Evolutionary conservation across 2,113 vertebrate genomes (phyloP), one percentile per base, ranked within the genome.

Genomic region (Paedocypris sp.): DNA sequence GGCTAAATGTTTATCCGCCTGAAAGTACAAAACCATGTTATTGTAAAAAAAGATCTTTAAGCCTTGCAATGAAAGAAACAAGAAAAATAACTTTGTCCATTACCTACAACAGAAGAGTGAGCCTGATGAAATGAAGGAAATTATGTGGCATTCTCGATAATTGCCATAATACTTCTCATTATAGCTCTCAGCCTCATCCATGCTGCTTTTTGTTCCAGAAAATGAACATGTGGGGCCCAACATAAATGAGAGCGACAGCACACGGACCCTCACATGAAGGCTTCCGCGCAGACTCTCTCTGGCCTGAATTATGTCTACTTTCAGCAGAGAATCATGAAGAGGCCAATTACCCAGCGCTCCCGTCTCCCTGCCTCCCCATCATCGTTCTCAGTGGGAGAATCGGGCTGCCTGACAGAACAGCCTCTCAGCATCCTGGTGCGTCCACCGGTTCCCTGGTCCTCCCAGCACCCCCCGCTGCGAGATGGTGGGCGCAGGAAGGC

Each of bases 261-360:
- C 46, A 42, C 38, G 18, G 13, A 15, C 20, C 29, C 48, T 42
- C 42, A 42, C 62, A 13, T 42, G 36, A 58, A 43, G 39, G 26
- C 26, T 20, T 16, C 38, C 38, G 11, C 36, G n/a, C 26, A 19
- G 28, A 11, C 42, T 18, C 36, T 20, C 41, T 18, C 29, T 18
- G 35, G 33, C 45, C 50, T 49, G 59, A 66, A 66, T 70, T 9
- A 70, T 70, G 68, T 61, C 62, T 56, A 70, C 62, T 70, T 70
- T 66, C 68, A 50, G 16, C 35, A 18, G 45, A 62, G 57, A 41
- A 50, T 66, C 62, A 57, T 66, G 45, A 70, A 70, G 53, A 70
- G 68, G 51, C 68, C 68, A 66, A 70, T 63, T 71, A 58, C 64
- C 19, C 15, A 32, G 48, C 29, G 42, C 45, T 54, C 64, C 67